Evolutionary conservation across 35 echinoderm and acorn worm species (phyloP).

Genomic region (Apostichopus californicus): DNA sequence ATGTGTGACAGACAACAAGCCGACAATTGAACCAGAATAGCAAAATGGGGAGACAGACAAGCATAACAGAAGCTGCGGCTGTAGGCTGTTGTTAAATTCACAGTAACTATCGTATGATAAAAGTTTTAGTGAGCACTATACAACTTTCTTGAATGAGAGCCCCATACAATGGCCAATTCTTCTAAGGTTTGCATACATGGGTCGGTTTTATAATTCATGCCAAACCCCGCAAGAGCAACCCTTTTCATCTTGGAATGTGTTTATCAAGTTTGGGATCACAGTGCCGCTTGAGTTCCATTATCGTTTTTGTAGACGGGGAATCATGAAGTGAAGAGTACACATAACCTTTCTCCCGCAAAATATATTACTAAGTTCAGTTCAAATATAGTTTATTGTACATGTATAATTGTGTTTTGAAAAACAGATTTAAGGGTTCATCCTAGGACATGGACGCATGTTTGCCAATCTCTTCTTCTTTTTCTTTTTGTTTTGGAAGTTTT

Average conservation of each 20-base stretch:
- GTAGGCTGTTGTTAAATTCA: background rate
- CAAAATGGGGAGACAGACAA: background rate
- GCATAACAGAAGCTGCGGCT: background rate
- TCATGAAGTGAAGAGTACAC: background rate
- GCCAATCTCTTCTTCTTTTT: no score
- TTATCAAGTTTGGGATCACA: background rate
- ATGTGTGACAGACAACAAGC: background rate
- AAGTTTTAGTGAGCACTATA: background rate
- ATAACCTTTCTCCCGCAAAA: background rate
- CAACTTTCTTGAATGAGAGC: constrained; percentile 5
- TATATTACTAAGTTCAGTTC: no score
- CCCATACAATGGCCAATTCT: background rate
- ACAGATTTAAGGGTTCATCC: no score
- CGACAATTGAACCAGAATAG: background rate
- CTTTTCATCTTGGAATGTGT: constrained; percentile 22
- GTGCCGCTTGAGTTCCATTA: background rate
- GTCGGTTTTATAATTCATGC: background rate
- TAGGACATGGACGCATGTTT: no score
- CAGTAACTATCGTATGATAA: background rate
- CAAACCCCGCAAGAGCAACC: constrained; percentile 1
- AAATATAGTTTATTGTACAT: no score
- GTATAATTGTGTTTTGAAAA: no score
- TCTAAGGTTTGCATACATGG: background rate
- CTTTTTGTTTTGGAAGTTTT: no score
- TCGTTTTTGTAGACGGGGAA: background rate